Evolutionary conservation across 1,140 invertebrate genomes (phyloP), one percentile per base, ranked within the genome.

Genomic region (Drosophila kohkoa): DNA sequence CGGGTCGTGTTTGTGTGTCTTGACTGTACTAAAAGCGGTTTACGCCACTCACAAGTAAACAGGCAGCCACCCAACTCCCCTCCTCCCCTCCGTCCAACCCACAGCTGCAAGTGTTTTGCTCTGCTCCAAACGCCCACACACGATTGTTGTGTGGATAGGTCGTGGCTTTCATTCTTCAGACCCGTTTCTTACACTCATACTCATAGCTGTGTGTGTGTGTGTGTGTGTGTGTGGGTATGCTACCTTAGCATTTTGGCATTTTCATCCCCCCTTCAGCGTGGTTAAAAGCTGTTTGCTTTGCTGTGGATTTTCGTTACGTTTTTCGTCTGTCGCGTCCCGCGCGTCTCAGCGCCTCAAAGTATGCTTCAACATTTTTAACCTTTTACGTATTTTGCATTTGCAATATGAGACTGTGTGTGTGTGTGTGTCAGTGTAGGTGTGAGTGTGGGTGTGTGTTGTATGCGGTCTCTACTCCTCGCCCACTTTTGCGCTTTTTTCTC

Each of bases 91-190:
- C 32, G 20, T 16, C 48, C 28, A 49, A 32, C 46, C 64, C 57
- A 64, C 45, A 59, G 32, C 62, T 68, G 52, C 73, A 74, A 79
- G 79, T 87, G 79, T 65, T 83, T 66, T 77, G 66, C 60, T 51
- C 49, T 52, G 67, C 71, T 46, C 51, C 70, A 73, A 78, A 75
- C 85, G 67, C 80, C 77, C 85, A 88, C 77, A 89, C 85, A 79
- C 81, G 75, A 89, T 89, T 89, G 85, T 85, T 89, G 86, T 89
- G 85, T 89, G 85, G 85, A 85, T 89, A 89, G 85, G 86, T 89
- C 85, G 85, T 85, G 85, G 85, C 85, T 89, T 82, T 75, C 71
- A 69, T 77, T 72, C 69, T 76, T 59, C 52, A 65, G 68, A 54
- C 43, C 13, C 69, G 62, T 64, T 66, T 67, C 69, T 72, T 54